A percentile compares a stretch with the other conserved stretches of the same genome.
phyloP scores from a whole-genome alignment of 37 sponge, comb jelly and placozoan species.

The Spongilla lacustris region DNA sequence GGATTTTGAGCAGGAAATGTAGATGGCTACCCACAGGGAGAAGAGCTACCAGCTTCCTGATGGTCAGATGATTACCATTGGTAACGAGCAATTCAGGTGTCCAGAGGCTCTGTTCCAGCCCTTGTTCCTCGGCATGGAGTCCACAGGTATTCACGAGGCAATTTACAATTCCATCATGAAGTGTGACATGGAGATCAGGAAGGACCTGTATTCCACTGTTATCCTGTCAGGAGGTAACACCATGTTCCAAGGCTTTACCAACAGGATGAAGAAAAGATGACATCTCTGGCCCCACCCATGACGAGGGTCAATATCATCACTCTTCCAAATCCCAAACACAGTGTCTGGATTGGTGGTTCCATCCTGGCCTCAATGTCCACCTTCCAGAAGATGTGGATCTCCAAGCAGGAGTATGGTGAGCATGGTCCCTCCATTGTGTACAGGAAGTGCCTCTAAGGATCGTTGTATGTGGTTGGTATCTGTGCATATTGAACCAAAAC shows the following conservation, averaged over 20 bases:
- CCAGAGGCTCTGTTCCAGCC: constrained; percentile 92
- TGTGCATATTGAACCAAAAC: too few species aligned
- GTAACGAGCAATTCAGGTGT: constrained; percentile 94
- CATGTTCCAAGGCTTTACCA: constrained; percentile 99
- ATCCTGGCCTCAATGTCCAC: constrained; percentile 98
- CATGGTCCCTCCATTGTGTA: constrained; percentile 99
- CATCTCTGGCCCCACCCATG: constrained; percentile 96
- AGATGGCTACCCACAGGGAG: constrained; percentile 91
- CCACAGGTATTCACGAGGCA: constrained; percentile 97
- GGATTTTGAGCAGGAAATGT: constrained; percentile 99
- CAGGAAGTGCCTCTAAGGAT: constrained; percentile 98
- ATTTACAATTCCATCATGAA: constrained; percentile 99
- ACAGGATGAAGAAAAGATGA: constrained; percentile 99
- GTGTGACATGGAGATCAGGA: constrained; percentile 99
- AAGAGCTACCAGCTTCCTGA: constrained; percentile 99
- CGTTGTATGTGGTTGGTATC: too few species aligned
- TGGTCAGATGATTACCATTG: constrained; percentile 99
- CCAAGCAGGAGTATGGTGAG: constrained; percentile 99
- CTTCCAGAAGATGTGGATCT: constrained; percentile 99
- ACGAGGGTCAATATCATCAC: constrained; percentile 99
- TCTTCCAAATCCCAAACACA: constrained; percentile 98
- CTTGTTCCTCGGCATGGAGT: constrained; percentile 93
- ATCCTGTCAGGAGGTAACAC: constrained; percentile 99
- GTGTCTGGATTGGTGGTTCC: constrained; percentile 99
- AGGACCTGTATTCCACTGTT: constrained; percentile 98